phyloP scores from a whole-genome alignment of 1,140 invertebrate species.

The Zaprionus nigranus region DNA sequence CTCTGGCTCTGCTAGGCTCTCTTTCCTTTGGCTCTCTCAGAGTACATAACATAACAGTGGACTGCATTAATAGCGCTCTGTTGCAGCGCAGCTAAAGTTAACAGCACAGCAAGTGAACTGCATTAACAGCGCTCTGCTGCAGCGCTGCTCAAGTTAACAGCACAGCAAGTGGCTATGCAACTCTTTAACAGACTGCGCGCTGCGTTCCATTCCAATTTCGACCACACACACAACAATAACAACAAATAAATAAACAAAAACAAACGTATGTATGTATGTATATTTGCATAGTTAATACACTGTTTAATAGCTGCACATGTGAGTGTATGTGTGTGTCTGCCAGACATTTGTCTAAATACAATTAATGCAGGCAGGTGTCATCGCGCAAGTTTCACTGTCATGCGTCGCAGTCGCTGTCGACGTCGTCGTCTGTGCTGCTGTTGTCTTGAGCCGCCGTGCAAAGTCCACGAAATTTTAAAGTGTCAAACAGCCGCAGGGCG shows the following conservation, averaged over 20 bases:
- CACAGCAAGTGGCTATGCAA: conserved; percentile 41
- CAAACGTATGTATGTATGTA: neutral
- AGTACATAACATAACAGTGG: conserved; percentile 20
- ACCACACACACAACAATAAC: conserved; percentile 20
- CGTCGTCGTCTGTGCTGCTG: conserved; percentile 24
- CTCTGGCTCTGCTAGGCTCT: neutral
- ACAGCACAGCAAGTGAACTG: conserved; percentile 39
- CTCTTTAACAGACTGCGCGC: conserved; percentile 20
- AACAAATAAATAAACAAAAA: conserved; percentile 15
- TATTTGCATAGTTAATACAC: conserved; percentile 34
- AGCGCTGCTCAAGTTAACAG: conserved; percentile 26
- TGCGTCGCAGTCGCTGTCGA: neutral
- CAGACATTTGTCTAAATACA: conserved; percentile 26
- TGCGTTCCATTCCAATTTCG: conserved; percentile 40
- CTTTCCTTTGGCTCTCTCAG: neutral
- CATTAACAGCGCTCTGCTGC: neutral
- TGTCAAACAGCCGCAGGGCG: conserved; percentile 59
- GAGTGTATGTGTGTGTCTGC: neutral
- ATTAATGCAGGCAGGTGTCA: conserved; percentile 52
- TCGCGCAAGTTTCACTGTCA: conserved; percentile 45
- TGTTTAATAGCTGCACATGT: conserved; percentile 8
- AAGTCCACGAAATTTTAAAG: conserved; percentile 78
- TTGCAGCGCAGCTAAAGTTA: conserved; percentile 12
- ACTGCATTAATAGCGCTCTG: neutral
- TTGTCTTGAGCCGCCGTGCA: conserved; percentile 77